Conservation (phyloP, 2,797 vertebrate species). For the Petrocephalus schoutedeni region DNA sequence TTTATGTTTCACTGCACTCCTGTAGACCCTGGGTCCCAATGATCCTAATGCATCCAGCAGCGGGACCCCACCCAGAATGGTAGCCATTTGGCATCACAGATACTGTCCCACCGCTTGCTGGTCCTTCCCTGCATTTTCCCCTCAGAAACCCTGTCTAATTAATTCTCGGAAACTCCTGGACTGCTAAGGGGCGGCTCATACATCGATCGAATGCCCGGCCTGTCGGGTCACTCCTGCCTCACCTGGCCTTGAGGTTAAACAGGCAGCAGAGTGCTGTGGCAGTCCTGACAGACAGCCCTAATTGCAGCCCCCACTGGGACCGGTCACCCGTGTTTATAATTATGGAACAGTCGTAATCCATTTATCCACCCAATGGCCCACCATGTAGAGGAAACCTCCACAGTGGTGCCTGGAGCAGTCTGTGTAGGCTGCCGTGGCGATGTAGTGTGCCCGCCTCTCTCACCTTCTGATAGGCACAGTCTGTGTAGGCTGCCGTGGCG, state of each 20-base stretch:
- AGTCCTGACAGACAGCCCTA: conserved; percentile 4
- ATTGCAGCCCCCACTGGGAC: neutral
- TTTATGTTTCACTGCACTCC: neutral
- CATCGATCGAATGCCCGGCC: neutral
- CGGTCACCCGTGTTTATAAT: conserved; percentile 1
- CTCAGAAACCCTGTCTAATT: neutral
- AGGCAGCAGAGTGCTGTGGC: neutral
- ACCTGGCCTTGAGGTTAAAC: conserved; percentile 4
- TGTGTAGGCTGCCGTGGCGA: neutral
- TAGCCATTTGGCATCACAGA: neutral
- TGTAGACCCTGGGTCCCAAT: neutral
- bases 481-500: neutral
- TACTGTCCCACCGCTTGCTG: neutral
- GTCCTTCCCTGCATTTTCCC: neutral
- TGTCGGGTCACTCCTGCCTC: neutral
- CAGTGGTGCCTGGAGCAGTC: neutral
- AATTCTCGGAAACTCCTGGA: neutral
- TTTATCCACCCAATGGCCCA: neutral
- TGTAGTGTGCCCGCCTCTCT: neutral
- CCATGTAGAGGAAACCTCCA: neutral
- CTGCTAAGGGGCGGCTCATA: neutral
- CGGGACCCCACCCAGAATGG: too few species aligned
- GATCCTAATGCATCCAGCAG: neutral
- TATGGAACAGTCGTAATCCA: neutral
- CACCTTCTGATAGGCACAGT: neutral